Base-by-base conservation (phyloP, 2,797 vertebrate genomes). In the Halcyon leucocephala region DNA sequence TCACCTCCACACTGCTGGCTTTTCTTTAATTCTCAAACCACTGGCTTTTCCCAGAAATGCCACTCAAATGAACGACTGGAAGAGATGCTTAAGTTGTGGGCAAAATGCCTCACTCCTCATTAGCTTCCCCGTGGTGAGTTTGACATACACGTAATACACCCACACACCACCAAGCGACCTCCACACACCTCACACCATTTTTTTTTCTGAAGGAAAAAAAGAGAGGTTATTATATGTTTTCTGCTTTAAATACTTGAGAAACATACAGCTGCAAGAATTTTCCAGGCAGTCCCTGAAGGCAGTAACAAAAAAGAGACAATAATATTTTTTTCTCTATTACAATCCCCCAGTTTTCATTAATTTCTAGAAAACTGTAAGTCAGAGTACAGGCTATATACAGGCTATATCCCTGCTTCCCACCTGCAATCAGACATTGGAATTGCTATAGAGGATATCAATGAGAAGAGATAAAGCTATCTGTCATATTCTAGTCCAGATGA, bases 181-280 rank as follows among this genome's bases (percentile, higher is more conserved):
- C 52, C 55, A 82, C 0, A 0, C 28, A 70, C n/a, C 39, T 84
- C 42, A 33, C 26, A n/a, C 10, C 6, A 7, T 1, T 33, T 74
- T 26, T 33, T 61, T 66, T 42, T 19, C 13, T 64, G 18, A 73
- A 74, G 21, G 19, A 44, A 80, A 60, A 41, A 17, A 67, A 86
- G 66, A 52, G 21, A 57, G 6, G 3, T 10, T 73, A 25, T 76
- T 90, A 24, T n/a, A 67, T 67, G 29, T 61, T 82, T 90, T 78
- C 54, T 78, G 22, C 52, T 96, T 89, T 84, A 95, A 95, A 90
- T 77, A 93, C 77, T 92, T 77, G 37, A 80, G 74, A 93, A 64
- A 90, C 51, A 22, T 26, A 37, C n/a, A 82, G 71, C 29, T 92
- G 82, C 67, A 85, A 73, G 51, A 62, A 73, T 86, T 89, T 78